Conservation (phyloP, 2,113 vertebrate genomes). For the Malurus elegans region DNA sequence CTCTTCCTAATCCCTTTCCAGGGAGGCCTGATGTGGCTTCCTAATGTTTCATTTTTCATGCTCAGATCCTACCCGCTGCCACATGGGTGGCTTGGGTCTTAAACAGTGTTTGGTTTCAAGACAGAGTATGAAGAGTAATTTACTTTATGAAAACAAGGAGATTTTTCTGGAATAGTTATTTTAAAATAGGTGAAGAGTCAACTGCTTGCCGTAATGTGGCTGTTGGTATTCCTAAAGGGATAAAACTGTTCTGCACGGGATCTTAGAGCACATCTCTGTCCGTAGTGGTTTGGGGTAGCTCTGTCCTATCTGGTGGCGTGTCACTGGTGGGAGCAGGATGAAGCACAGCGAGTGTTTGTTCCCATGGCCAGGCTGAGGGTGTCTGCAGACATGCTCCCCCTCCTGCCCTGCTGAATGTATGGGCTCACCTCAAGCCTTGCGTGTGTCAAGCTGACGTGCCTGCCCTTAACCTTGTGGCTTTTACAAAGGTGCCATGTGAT, state of each 20-base stretch:
- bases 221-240: not conserved
- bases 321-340: not conserved
- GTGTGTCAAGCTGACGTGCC: not conserved
- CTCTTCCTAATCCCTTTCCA: not conserved
- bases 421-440: not conserved
- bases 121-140: not conserved
- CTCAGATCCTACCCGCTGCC: not conserved
- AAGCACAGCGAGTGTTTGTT: not conserved
- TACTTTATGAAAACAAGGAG: not conserved
- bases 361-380: not conserved
- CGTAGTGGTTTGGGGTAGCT: not conserved
- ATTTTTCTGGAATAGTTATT: not conserved
- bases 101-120: not conserved
- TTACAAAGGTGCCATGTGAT: not conserved
- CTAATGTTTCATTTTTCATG: not conserved
- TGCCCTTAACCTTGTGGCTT: not conserved
- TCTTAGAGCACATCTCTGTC: not conserved
- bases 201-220: not conserved
- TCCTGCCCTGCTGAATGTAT: not conserved
- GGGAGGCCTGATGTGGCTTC: not conserved
- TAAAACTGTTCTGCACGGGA: not conserved
- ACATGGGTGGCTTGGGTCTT: not conserved
- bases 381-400: not conserved
- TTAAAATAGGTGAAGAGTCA: not conserved
- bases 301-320: not conserved